Conservation (phyloP, 2,113 vertebrate species). For the Ceyx cyanopectus region DNA sequence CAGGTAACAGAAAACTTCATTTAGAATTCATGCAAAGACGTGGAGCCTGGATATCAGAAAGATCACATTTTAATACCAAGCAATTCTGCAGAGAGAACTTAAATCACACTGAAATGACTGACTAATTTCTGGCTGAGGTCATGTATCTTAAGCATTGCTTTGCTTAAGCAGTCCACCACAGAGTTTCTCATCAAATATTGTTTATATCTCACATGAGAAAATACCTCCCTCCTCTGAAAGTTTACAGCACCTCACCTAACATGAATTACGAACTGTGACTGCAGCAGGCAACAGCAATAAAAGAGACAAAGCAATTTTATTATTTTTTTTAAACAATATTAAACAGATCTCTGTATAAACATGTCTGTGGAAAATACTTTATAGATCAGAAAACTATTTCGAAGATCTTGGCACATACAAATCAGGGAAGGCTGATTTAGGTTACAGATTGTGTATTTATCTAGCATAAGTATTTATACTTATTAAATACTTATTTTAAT, state of each 20-base stretch:
- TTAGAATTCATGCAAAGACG: not conserved
- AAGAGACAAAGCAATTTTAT: not conserved
- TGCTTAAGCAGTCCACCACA: not conserved
- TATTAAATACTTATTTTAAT: not conserved
- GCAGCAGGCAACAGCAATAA: not conserved
- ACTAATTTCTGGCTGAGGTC: not conserved
- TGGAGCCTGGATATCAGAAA: not conserved
- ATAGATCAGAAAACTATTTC: not conserved
- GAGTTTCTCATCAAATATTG: not conserved
- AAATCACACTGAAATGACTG: not conserved
- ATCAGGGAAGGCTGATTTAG: not conserved
- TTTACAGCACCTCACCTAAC: not conserved
- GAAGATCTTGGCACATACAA: not conserved
- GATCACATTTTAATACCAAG: not conserved
- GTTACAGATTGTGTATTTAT: not conserved
- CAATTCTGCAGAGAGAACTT: not conserved
- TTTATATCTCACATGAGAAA: not conserved
- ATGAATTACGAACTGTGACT: not conserved
- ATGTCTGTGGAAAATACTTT: not conserved
- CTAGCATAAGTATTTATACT: not conserved
- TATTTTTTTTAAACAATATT: not conserved
- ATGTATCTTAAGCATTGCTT: not conserved
- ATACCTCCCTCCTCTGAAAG: not conserved
- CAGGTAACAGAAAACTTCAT: not conserved
- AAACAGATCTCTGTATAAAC: not conserved